A percentile compares a stretch with the other conserved stretches of the same genome.
Conservation (phyloP, 2,888 invertebrate species). For the Corythucha ciliata region DNA sequence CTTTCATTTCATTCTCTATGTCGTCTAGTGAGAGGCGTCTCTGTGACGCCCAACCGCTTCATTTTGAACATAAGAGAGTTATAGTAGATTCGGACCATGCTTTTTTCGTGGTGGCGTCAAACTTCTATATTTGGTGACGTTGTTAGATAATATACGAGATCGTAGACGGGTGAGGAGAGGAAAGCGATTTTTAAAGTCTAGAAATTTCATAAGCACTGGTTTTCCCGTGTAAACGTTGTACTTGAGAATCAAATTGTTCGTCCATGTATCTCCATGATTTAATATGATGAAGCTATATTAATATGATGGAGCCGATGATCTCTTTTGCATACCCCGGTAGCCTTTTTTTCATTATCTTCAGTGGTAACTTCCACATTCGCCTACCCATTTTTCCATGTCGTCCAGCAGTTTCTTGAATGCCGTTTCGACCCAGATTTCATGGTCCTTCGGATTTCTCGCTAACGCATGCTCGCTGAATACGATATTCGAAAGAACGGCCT, state of each 20-base stretch:
- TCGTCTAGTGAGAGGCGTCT: conserved; percentile 12
- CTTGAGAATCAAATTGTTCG: conserved; percentile 17
- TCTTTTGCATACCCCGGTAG: background rate
- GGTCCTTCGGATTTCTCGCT: background rate
- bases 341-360: background rate
- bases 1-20: conserved; percentile 1
- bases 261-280: conserved; percentile 19
- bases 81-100: conserved; percentile 19
- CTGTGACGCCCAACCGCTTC: conserved; percentile 8
- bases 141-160: conserved; percentile 19
- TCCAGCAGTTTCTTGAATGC: background rate
- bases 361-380: conserved; percentile 1
- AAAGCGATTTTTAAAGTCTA: background rate
- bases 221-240: background rate
- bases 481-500: background rate
- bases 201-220: conserved; percentile 13
- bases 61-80: conserved; percentile 9
- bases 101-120: conserved; percentile 8
- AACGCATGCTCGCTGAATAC: background rate
- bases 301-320: background rate
- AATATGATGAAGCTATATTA: background rate
- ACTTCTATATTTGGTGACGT: conserved; percentile 15
- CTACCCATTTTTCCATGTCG: conserved; percentile 7
- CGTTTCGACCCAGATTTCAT: background rate
- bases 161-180: background rate